These are phyloP conservation scores for Hyalella azteca DNA, from an alignment of 2,888 invertebrate species.

Conservation along the genomic window DNA sequence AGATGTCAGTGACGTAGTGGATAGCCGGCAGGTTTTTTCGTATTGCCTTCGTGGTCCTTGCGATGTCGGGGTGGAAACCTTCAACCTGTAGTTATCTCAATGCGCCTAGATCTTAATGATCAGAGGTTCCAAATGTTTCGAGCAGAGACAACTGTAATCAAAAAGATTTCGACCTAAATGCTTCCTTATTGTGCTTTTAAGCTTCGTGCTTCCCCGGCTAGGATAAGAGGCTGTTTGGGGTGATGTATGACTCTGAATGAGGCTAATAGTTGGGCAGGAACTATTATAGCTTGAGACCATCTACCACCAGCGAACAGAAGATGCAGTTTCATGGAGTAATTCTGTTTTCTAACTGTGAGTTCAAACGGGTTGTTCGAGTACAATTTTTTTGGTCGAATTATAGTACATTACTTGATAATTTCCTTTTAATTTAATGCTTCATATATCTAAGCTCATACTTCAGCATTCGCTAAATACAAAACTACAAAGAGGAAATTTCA, in stretches of 20 bases:
- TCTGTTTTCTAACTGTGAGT: too few species aligned
- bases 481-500: too few species aligned
- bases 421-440: too few species aligned
- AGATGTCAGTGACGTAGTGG: conserved; percentile 30
- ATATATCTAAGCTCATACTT: too few species aligned
- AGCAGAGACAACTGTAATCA: conserved; percentile 36
- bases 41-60: conserved; percentile 14
- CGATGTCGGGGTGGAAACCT: not conserved
- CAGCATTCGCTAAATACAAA: too few species aligned
- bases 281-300: too few species aligned
- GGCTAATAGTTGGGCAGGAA: not conserved
- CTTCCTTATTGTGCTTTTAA: conserved; percentile 18
- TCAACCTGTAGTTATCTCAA: not conserved
- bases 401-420: too few species aligned
- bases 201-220: not conserved
- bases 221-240: not conserved
- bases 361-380: too few species aligned
- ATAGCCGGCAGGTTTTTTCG: not conserved
- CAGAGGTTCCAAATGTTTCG: conserved; percentile 25
- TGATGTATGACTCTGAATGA: not conserved
- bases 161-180: conserved; percentile 27
- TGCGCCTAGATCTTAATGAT: conserved; percentile 21
- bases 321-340: too few species aligned
- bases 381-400: too few species aligned
- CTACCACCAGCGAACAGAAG: too few species aligned